Percentiles rank a stretch among this genome's conserved stretches.
Conservation (phyloP, 2,888 invertebrate genomes). For the Meliscaeva auricollis region DNA sequence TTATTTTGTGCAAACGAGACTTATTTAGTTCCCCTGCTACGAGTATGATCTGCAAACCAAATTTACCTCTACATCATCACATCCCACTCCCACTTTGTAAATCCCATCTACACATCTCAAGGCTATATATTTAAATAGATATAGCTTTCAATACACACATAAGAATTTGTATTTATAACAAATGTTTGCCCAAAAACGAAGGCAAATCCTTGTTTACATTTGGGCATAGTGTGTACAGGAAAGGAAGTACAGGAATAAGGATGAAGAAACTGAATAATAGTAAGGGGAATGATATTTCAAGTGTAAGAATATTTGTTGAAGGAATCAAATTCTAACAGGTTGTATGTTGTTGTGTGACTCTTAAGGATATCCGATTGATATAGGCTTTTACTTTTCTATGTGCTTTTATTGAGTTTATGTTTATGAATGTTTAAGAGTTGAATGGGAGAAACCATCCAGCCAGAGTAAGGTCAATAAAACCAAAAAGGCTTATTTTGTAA, state of each 20-base stretch:
- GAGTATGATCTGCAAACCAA: background rate
- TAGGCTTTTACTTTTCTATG: background rate
- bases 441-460: background rate
- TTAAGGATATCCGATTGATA: slow-evolving; percentile 30
- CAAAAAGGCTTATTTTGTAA: slow-evolving; percentile 61
- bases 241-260: background rate
- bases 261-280: too few relatives aligned
- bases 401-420: background rate
- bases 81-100: slow-evolving; percentile 1
- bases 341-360: slow-evolving; percentile 23
- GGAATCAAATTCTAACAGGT: slow-evolving; percentile 59
- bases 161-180: slow-evolving; percentile 57
- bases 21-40: slow-evolving; percentile 10
- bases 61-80: background rate
- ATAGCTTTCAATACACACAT: slow-evolving; percentile 21
- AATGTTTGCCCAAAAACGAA: slow-evolving; percentile 69
- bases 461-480: slow-evolving; percentile 57
- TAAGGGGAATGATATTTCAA: background rate
- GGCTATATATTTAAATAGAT: background rate
- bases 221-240: background rate
- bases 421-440: background rate
- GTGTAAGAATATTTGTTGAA: slow-evolving; percentile 51
- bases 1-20: slow-evolving; percentile 24
- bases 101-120: slow-evolving; percentile 4
- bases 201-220: slow-evolving; percentile 64